Percentiles rank a stretch among this genome's conserved stretches.
Conservation (phyloP, 37 sponge, comb jelly and placozoan species). For the Hormiphora californensis region DNA sequence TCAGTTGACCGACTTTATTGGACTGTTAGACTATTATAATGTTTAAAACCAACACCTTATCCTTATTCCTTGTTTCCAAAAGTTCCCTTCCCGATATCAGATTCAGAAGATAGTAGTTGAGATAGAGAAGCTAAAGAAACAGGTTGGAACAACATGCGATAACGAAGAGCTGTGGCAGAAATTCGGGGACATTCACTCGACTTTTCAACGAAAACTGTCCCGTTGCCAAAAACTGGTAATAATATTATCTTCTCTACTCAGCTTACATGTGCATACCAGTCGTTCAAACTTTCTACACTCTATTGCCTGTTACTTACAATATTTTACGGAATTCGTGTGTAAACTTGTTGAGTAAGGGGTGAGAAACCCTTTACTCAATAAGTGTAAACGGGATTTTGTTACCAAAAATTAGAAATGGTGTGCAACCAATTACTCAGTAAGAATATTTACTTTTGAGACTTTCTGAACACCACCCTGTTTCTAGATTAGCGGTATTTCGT, state of each 20-base stretch:
- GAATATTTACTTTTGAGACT: background rate
- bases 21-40: too few relatives aligned
- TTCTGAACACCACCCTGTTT: background rate
- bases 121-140: conserved; percentile 13
- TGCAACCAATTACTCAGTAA: background rate
- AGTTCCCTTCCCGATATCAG: background rate
- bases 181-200: background rate
- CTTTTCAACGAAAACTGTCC: conserved; percentile 14
- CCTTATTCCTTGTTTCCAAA: too few relatives aligned
- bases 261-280: too few relatives aligned
- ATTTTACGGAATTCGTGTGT: too few relatives aligned
- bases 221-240: conserved; percentile 6
- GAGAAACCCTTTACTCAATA: too few relatives aligned
- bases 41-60: too few relatives aligned
- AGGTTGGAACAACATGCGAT: conserved; percentile 10
- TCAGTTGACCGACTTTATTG: too few relatives aligned
- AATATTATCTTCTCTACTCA: background rate
- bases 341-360: too few relatives aligned
- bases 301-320: too few relatives aligned
- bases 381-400: too few relatives aligned
- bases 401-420: too few relatives aligned
- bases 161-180: conserved; percentile 20
- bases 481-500: conserved; percentile 43
- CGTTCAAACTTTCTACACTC: too few relatives aligned
- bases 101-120: conserved; percentile 23